Conservation (phyloP, 1,140 invertebrate species). For the Doryteuthis pealeii region DNA sequence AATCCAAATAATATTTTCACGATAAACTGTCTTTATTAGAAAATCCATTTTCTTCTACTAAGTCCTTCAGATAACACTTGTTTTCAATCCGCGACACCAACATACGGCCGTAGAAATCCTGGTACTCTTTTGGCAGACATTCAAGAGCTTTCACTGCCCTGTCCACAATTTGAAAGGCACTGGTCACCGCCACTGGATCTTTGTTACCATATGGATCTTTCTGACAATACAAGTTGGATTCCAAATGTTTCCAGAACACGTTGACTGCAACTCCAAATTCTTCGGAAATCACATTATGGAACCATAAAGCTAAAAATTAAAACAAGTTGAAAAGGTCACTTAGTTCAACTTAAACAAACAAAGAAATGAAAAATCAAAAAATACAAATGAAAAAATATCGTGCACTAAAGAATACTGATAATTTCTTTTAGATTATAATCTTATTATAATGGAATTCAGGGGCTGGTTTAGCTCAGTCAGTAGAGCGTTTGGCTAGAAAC, state of each 20-base stretch:
- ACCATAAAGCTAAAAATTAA: conserved; percentile 64
- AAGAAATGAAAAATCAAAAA: no score
- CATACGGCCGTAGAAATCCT: conserved; percentile 62
- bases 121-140: conserved; percentile 63
- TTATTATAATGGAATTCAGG: no score
- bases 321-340: no score
- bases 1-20: no score
- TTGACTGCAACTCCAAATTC: conserved; percentile 66
- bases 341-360: no score
- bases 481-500: no score
- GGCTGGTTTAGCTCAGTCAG: no score
- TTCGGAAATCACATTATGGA: conserved; percentile 65
- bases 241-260: conserved; percentile 67
- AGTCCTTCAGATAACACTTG: conserved; percentile 25
- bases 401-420: no score
- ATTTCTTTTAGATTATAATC: no score
- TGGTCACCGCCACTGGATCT: conserved; percentile 61
- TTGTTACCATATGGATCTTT: conserved; percentile 68
- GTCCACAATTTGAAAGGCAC: conserved; percentile 62
- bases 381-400: no score
- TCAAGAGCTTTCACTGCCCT: conserved; percentile 61
- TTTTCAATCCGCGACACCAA: conserved; percentile 56
- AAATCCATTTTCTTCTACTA: no score
- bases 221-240: conserved; percentile 62
- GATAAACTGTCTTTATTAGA: no score